phyloP scores from a whole-genome alignment of 2,888 invertebrate species.

The Hesperia comma region DNA sequence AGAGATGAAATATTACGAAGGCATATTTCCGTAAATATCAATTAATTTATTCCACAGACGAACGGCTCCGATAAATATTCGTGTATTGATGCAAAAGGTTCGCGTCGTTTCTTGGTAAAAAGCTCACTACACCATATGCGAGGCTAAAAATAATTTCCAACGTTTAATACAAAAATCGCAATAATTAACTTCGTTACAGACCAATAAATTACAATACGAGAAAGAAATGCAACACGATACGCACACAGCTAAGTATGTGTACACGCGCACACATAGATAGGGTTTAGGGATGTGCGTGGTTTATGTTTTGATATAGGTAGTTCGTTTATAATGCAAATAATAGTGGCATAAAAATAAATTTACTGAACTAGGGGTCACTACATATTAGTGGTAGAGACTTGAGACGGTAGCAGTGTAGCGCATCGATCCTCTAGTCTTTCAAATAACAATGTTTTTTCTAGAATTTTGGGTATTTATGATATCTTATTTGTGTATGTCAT shows the following conservation, averaged over 20 bases:
- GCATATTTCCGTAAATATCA: constrained; percentile 33
- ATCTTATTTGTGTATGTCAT: no score
- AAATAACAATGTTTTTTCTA: no score
- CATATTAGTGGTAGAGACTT: no score
- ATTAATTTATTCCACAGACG: constrained; percentile 34
- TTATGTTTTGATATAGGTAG: not conserved
- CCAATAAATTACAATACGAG: constrained; percentile 83
- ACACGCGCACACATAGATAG: constrained; percentile 34
- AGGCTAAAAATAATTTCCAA: constrained; percentile 82
- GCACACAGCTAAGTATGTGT: constrained; percentile 55
- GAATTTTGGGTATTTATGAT: no score
- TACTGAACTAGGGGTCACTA: no score
- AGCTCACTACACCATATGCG: constrained; percentile 64
- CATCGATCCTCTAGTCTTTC: no score
- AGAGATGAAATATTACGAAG: constrained; percentile 28
- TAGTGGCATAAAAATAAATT: no score
- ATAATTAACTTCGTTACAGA: constrained; percentile 84
- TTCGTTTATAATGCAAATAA: no score
- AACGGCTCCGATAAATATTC: constrained; percentile 27
- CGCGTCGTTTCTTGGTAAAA: constrained; percentile 69
- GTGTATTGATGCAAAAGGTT: constrained; percentile 36
- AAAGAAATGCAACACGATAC: constrained; percentile 79
- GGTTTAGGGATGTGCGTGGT: constrained; percentile 47
- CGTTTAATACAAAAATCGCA: constrained; percentile 84
- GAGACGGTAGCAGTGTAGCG: no score